Conservation (phyloP, 2,797 vertebrate genomes). For the Potorous gilbertii region DNA sequence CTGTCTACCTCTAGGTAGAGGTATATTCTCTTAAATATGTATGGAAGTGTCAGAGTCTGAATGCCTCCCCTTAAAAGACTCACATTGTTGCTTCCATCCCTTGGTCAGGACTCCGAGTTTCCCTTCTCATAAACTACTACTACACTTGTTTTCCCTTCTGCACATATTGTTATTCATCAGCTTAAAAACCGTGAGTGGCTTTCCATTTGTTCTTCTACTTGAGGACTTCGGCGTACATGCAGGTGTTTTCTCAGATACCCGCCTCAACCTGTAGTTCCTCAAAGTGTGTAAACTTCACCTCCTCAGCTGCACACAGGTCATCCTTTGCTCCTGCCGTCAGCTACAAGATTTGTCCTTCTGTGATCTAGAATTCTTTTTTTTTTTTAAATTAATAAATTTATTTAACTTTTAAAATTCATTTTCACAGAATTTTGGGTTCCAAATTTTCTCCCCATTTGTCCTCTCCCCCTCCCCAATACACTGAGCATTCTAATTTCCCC, state of each 20-base stretch:
- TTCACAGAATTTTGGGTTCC: no score
- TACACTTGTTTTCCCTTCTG: neutral
- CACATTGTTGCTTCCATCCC: neutral
- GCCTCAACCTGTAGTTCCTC: neutral
- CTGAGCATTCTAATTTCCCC: no score
- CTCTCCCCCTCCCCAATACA: no score
- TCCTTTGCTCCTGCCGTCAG: neutral
- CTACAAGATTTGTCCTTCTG: neutral
- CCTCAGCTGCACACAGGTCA: neutral
- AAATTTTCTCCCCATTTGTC: no score
- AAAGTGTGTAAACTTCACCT: neutral
- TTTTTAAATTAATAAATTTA: no score
- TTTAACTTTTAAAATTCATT: no score
- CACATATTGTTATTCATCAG: neutral
- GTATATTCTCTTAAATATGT: no score
- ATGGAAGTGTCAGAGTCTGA: no score
- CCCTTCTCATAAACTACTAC: neutral
- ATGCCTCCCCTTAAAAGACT: neutral
- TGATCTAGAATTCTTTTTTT: neutral
- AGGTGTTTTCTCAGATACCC: neutral
- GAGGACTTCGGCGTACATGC: neutral
- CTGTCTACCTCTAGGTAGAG: neutral
- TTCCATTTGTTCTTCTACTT: neutral
- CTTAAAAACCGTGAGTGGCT: neutral
- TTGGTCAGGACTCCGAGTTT: neutral